Base-by-base conservation (phyloP, 2,113 vertebrate species). In the Myotis yumanensis region DNA sequence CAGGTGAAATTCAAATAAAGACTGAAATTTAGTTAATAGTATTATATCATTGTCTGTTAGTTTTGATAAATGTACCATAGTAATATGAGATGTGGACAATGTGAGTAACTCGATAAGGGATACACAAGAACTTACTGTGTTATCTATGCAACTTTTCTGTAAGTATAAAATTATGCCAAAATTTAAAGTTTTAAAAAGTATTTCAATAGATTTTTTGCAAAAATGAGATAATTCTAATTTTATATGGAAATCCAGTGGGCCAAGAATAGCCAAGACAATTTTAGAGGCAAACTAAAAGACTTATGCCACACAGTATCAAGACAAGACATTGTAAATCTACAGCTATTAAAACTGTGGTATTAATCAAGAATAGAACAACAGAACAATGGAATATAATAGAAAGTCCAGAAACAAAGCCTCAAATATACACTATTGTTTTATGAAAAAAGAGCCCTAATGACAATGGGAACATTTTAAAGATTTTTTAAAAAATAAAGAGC, bases 1-100 rank as follows among this genome's bases (percentile, higher is more conserved):
- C 57, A 81, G 35, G 48, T 66, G 35, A 93, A 91, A 88, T 89
- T 85, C 68, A 96, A 93, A 94, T 79, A 82, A 93, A 95, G 90
- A 85, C 93, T 81, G 32, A 69, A 64, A 40, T 90, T 86, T 23
- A 64, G 51, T 84, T 87, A 83, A 76, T 57, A 72, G 35, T 32
- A 81, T 88, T 90, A 83, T 20, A 82, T 96, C 94, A 86, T 40
- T 66, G 54, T 86, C 48, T 89, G 72, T 94, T 68, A 35, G n/a
- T 89, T 92, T 68, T 82, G 77, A 95, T 84, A 92, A 95, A 93
- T 68, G 59, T 40, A 35, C 52, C 32, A 51, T 8, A 46, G 52
- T 77, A 54, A 90, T 23, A 69, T 37, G 82, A 87, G 66, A 93
- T 85, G 52, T 52, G 46, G 89, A 57, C 48, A 89, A 62, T 46